Evolutionary conservation across 2,888 invertebrate species (phyloP), one percentile per base, ranked within the genome.

Genomic region (Ceratothoa steindachneri): DNA sequence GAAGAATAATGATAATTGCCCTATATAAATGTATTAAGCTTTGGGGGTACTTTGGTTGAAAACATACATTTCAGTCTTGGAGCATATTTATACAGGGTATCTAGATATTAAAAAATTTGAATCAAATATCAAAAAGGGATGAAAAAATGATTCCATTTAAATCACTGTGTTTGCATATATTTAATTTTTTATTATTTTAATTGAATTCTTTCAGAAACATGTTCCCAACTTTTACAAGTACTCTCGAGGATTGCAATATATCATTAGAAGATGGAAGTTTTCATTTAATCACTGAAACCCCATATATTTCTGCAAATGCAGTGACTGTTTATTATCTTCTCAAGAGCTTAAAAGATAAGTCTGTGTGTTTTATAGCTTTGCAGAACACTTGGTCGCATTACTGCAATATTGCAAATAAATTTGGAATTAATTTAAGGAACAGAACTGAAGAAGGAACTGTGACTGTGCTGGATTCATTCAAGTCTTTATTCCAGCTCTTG

Each of bases 331-430:
- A 60, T 24, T 7, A 60, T 24, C 27, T 60, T 12, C 12, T 60
- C 7, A 55, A 55, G 15, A 5, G 19, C 24, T 55, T 55, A 55
- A 55, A 55, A 2, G 60, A 30, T 9, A 70, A 51, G 60, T 19
- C 30, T 30, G 74, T 77, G 19, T 67, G 71, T 66, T 72, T 74
- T 71, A 67, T 77, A 2, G 55, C 74, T 24, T 30, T 77, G 7
- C 74, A 77, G 19, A 68, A 77, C 19, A 74, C 77, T n/a, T 77
- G 72, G 67, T 67, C 71, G 22, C 77, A 74, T 51, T 72, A 77
- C 53, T 72, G 74, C 29, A 74, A 74, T 24, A 74, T 74, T 67
- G 74, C 74, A 2, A 74, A 55, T 30, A 77, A 74, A 67, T 65
- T 69, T 28, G 74, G 77, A 9, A 15, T 77, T 2, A 72, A 77